Evolutionary conservation across 2,888 invertebrate genomes (phyloP), one percentile per base, ranked within the genome.

Genomic region (Clanis bilineata): DNA sequence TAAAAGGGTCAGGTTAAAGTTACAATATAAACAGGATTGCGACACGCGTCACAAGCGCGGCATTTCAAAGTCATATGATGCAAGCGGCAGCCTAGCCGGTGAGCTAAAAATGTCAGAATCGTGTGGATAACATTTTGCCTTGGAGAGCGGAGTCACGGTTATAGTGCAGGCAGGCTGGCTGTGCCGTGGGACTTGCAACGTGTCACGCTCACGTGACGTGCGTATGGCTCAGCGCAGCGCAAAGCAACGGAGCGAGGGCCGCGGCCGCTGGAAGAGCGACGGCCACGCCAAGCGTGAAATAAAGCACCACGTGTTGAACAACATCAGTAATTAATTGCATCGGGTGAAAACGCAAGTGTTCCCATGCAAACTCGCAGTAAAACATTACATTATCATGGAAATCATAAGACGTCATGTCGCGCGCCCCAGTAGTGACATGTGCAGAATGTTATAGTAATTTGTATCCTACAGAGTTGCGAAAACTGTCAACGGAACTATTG

Each of bases 21-120:
- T 80, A 78, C 77, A 76, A 71, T 77, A 72, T 72, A 76, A 79
- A 77, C 76, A 77, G 64, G 60, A 68, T 85, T 84, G 77, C 83
- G 76, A 81, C 79, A 86, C 70, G 68, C 76, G 67, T 71, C 79
- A 71, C 72, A 64, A 75, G 69, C 71, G 74, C 78, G 80, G 76
- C 82, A 84, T 86, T 88, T 85, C 76, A 80, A 80, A 82, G 75
- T 70, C 64, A 64, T 62, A 68, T 88, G 83, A 81, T 77, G 87
- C 83, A 89, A 90, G 76, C 73, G 66, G 71, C 69, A 71, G 70
- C 67, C 63, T 69, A 71, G 70, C 67, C 63, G 51, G 9, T 67
- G 78, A 80, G 77, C 84, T 84, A 88, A 84, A 87, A 90, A 90
- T 90, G 89, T 89, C 88, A 90, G 84, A 87, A 79, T 85, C 88